Base-by-base conservation (phyloP, 2,888 invertebrate species). In the Andrena hattorfiana region DNA sequence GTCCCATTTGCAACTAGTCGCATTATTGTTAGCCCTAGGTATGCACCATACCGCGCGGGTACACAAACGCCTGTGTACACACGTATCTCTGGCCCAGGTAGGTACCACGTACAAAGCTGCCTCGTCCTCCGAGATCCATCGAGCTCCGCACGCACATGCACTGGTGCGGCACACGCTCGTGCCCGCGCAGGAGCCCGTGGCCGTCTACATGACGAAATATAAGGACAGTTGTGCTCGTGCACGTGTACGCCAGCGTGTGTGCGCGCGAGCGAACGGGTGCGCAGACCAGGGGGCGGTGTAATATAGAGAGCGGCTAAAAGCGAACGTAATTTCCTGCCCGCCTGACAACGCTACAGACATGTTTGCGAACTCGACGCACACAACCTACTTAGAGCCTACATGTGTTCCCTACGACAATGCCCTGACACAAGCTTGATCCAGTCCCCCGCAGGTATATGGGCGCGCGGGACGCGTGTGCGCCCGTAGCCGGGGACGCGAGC, bases 271-370 rank as follows among this genome's bases (percentile, higher is more conserved):
- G 87, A 78, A 70, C 82, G 76, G 87, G 86, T 78, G 86, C 48
- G 72, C 59, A 54, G 42, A 77, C 75, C 71, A 74, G 89, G 68
- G 85, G 90, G 89, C 89, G 90, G 90, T 91, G 93, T 92, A 93
- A 92, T 93, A 92, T 93, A 91, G 92, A 92, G 92, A 92, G 89
- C 90, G 88, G 92, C 93, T 93, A 93, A 93, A 94, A 93, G 94
- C 93, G 92, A 92, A 93, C 93, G 93, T 93, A 93, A 93, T 94
- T 94, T 93, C 94, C 93, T 94, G 93, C 92, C 93, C 92, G 92
- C 92, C 93, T 89, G 90, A 89, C 91, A 91, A 90, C 90, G 91
- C 89, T 90, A 90, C 93, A 93, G 93, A 93, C 93, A 93, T 93
- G 93, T 94, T 93, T 93, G 93, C 93, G 89, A 89, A 93, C 89